Evolutionary conservation across 2,888 invertebrate genomes (phyloP).

Genomic region (Hypomecis punctinalis): DNA sequence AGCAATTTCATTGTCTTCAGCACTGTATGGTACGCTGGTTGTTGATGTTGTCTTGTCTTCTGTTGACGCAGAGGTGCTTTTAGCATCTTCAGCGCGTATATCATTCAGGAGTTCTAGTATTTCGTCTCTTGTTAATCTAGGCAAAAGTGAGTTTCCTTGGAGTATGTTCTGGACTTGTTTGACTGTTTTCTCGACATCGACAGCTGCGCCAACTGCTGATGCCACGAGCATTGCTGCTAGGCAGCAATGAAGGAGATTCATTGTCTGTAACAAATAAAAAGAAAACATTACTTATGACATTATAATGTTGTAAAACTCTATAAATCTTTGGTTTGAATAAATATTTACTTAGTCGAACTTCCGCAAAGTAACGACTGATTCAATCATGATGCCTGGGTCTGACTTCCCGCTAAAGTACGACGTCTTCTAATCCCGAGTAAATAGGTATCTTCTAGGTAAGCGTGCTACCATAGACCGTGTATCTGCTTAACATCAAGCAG

Average conservation of each 20-base stretch:
- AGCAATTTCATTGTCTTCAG: slow-evolving; percentile 63
- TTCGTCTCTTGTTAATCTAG: slow-evolving; percentile 86
- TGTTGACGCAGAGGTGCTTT: slow-evolving; percentile 56
- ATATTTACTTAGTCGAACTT: too few relatives aligned
- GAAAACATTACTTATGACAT: background rate
- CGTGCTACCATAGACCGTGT: too few relatives aligned
- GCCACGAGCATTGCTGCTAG: slow-evolving; percentile 55
- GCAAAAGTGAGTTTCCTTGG: slow-evolving; percentile 85
- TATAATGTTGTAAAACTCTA: background rate
- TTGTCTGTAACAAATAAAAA: slow-evolving; percentile 66
- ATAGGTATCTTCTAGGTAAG: too few relatives aligned
- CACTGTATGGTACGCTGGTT: slow-evolving; percentile 48
- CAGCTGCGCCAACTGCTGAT: slow-evolving; percentile 55
- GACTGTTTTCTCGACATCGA: slow-evolving; percentile 86
- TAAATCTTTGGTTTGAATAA: too few relatives aligned
- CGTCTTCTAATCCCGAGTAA: too few relatives aligned
- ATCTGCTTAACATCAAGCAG: too few relatives aligned
- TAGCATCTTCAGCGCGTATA: slow-evolving; percentile 84
- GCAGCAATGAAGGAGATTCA: slow-evolving; percentile 70
- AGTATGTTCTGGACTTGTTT: slow-evolving; percentile 88
- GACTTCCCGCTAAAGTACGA: too few relatives aligned
- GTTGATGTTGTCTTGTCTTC: slow-evolving; percentile 52
- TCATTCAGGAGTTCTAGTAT: slow-evolving; percentile 88
- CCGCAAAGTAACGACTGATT: too few relatives aligned
- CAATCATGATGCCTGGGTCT: too few relatives aligned